These are phyloP conservation scores for Mermis nigrescens DNA, from an alignment of 2,888 invertebrate species.

Conservation along the genomic window DNA sequence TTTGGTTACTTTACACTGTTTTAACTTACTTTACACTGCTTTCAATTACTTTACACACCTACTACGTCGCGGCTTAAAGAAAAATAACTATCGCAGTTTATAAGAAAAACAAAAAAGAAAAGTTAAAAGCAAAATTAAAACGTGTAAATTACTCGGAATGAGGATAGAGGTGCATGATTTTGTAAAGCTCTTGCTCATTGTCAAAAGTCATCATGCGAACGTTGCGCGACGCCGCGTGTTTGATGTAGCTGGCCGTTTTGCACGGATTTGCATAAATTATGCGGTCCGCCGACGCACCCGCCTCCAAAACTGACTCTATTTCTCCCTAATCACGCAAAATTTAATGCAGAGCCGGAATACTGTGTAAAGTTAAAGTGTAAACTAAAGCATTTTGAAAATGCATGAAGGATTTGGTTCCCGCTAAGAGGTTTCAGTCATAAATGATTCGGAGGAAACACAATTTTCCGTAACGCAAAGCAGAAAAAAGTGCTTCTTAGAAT, in stretches of 20 bases:
- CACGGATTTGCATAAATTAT: slow-evolving; percentile 92
- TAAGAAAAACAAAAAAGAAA: neutral
- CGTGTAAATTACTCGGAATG: slow-evolving; percentile 48
- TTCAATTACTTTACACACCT: too few relatives aligned
- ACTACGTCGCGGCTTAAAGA: too few relatives aligned
- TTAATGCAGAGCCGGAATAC: too few relatives aligned
- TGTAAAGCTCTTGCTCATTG: slow-evolving; percentile 71
- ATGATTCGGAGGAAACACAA: too few relatives aligned
- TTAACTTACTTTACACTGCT: too few relatives aligned
- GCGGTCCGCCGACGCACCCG: slow-evolving; percentile 54
- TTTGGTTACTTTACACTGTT: too few relatives aligned
- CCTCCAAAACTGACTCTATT: slow-evolving; percentile 56
- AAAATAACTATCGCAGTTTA: neutral
- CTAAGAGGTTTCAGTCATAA: too few relatives aligned
- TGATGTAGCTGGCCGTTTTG: slow-evolving; percentile 72
- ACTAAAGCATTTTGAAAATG: too few relatives aligned
- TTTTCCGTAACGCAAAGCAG: too few relatives aligned
- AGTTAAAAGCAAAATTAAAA: slow-evolving; percentile 7
- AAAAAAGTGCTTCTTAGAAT: too few relatives aligned
- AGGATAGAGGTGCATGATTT: slow-evolving; percentile 62
- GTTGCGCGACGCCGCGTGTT: slow-evolving; percentile 53
- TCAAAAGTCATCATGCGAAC: slow-evolving; percentile 77
- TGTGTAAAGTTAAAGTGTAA: too few relatives aligned
- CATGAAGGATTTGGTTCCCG: too few relatives aligned
- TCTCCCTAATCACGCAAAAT: slow-evolving; percentile 42